Conservation (phyloP, 1,140 invertebrate genomes). For the Aradophagus sp. region DNA sequence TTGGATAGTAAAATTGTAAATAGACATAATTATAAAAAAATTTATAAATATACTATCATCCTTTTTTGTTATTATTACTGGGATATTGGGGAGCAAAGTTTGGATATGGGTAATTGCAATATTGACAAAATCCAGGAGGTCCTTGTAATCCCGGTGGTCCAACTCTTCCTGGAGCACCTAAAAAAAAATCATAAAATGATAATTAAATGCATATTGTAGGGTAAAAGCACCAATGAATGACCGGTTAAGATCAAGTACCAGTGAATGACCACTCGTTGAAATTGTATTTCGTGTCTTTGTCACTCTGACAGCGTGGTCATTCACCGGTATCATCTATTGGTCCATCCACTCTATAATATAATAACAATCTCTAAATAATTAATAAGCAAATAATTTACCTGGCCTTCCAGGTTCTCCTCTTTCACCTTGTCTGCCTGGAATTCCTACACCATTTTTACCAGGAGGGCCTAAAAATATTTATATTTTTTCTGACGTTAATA, state of each 20-base stretch:
- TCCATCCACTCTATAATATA: too few relatives aligned
- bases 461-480: conserved; percentile 12
- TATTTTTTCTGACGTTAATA: too few relatives aligned
- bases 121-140: conserved; percentile 44
- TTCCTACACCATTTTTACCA: conserved; percentile 66
- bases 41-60: not conserved
- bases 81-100: conserved; percentile 8
- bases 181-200: conserved; percentile 4
- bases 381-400: conserved; percentile 68
- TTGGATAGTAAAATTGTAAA: too few relatives aligned
- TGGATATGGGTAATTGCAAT: conserved; percentile 38
- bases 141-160: conserved; percentile 38
- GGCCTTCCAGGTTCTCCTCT: conserved; percentile 80
- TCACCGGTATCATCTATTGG: too few relatives aligned
- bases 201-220: too few relatives aligned
- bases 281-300: too few relatives aligned
- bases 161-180: conserved; percentile 31
- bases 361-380: too few relatives aligned
- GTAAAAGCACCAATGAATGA: too few relatives aligned
- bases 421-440: conserved; percentile 77
- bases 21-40: too few relatives aligned
- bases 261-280: too few relatives aligned
- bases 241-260: too few relatives aligned
- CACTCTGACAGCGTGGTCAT: too few relatives aligned
- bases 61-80: conserved; percentile 30